These are phyloP conservation scores for Selenia dentaria DNA, from an alignment of 2,888 invertebrate genomes.

Conservation along the genomic window DNA sequence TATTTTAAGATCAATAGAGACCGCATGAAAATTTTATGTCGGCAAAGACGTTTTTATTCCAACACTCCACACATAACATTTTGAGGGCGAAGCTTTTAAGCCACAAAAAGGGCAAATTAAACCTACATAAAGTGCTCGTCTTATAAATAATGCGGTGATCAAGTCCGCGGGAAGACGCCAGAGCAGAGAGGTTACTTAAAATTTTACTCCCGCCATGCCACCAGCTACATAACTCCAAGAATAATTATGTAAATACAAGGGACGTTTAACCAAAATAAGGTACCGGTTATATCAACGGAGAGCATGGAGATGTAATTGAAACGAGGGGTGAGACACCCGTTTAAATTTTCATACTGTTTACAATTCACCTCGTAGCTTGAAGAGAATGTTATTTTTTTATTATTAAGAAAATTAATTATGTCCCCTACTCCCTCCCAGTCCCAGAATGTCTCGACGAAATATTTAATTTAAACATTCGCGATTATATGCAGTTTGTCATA, in stretches of 20 bases:
- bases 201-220: constrained; percentile 48
- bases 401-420: too few species aligned
- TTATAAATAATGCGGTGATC: constrained; percentile 59
- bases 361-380: constrained; percentile 28
- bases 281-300: constrained; percentile 34
- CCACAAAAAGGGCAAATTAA: constrained; percentile 47
- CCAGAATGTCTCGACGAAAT: too few species aligned
- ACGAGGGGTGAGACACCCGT: constrained; percentile 32
- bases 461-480: too few species aligned
- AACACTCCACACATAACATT: constrained; percentile 34
- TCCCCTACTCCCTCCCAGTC: too few species aligned
- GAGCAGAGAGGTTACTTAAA: constrained; percentile 45
- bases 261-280: constrained; percentile 38
- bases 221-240: constrained; percentile 44
- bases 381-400: too few species aligned
- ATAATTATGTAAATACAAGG: constrained; percentile 53
- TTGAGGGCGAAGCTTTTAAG: constrained; percentile 31
- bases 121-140: constrained; percentile 48
- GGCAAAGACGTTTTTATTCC: constrained; percentile 23
- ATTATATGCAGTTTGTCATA: too few species aligned
- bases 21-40: background rate
- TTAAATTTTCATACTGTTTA: constrained; percentile 37
- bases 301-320: constrained; percentile 40
- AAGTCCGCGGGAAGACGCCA: constrained; percentile 35
- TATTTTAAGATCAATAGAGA: background rate